These are phyloP conservation scores for Eupithecia vulgata DNA, from an alignment of 2,888 invertebrate species.

Conservation along the genomic window DNA sequence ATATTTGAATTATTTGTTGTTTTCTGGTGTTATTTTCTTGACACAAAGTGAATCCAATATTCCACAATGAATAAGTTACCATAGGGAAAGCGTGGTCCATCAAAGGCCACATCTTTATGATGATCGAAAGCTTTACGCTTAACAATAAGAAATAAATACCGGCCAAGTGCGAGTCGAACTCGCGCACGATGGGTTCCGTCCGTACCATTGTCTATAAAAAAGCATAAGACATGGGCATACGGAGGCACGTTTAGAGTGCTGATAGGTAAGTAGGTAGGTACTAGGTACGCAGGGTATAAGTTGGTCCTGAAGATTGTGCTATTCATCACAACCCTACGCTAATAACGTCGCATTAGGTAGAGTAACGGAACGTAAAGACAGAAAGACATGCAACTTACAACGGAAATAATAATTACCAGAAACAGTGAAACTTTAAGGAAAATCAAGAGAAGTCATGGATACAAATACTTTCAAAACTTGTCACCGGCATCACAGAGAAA, in stretches of 20 bases:
- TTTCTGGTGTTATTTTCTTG: too few relatives aligned
- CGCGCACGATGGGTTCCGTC: too few relatives aligned
- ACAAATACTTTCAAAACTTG: constrained; percentile 42
- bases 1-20: too few relatives aligned
- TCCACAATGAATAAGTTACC: too few relatives aligned
- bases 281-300: background rate
- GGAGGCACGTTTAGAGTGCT: background rate
- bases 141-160: too few relatives aligned
- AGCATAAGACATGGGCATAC: too few relatives aligned
- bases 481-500: constrained; percentile 36
- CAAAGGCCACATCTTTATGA: too few relatives aligned
- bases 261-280: background rate
- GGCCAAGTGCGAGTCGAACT: too few relatives aligned
- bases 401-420: background rate
- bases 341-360: background rate
- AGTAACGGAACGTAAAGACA: background rate
- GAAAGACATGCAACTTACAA: background rate
- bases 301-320: background rate
- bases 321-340: background rate
- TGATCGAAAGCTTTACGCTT: too few relatives aligned
- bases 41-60: too few relatives aligned
- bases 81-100: too few relatives aligned
- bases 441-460: constrained; percentile 10
- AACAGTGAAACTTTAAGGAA: constrained; percentile 8
- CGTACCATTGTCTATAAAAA: too few relatives aligned